These are phyloP conservation scores for Clarias fuscus DNA, from an alignment of 2,797 vertebrate species.

Conservation along the genomic window DNA sequence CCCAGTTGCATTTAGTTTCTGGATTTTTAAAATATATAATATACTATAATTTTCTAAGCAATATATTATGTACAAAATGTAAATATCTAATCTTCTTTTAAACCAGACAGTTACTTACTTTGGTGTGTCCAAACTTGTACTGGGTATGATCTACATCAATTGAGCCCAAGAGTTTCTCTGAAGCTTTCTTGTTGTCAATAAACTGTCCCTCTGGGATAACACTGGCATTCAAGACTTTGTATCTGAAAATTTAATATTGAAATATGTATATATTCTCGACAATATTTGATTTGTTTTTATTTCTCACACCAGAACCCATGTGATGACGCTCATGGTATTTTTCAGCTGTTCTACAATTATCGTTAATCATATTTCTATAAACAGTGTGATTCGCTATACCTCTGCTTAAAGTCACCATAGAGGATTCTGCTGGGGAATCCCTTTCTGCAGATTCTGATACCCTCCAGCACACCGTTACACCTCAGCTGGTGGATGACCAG, in stretches of 20 bases:
- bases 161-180: constrained; percentile 85
- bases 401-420: constrained; percentile 86
- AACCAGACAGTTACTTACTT: constrained; percentile 65
- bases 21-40: too few relatives aligned
- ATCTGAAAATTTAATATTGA: constrained; percentile 61
- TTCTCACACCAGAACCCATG: too few relatives aligned
- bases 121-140: constrained; percentile 89
- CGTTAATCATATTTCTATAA: too few relatives aligned
- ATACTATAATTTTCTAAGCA: too few relatives aligned
- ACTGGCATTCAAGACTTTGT: constrained; percentile 85
- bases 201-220: constrained; percentile 86
- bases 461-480: constrained; percentile 86
- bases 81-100: too few relatives aligned
- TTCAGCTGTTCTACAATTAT: too few relatives aligned
- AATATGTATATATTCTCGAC: too few relatives aligned
- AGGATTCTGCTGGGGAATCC: constrained; percentile 85
- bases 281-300: too few relatives aligned
- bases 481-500: constrained; percentile 79
- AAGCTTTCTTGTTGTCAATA: constrained; percentile 87
- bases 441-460: constrained; percentile 87
- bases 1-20: too few relatives aligned
- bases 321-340: too few relatives aligned
- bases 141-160: constrained; percentile 84
- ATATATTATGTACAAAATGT: too few relatives aligned
- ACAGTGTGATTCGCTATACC: constrained; percentile 52